Percentiles rank a stretch among this genome's conserved stretches.
These are phyloP conservation scores for Cataglyphis hispanica DNA, from an alignment of 1,140 invertebrate genomes.

Conservation along the genomic window DNA sequence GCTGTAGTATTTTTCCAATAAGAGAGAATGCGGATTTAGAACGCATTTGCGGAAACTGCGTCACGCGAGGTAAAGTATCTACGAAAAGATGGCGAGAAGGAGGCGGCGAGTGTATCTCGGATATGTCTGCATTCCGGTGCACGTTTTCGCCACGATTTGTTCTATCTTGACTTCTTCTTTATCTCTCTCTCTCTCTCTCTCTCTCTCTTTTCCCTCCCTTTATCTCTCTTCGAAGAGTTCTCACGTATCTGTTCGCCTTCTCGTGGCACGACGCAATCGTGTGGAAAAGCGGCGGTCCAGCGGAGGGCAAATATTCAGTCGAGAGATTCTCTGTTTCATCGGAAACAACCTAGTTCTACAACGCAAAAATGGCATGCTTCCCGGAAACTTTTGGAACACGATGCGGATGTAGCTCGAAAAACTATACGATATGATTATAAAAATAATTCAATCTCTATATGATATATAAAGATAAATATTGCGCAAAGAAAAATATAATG, in stretches of 20 bases:
- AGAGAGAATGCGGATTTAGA: conserved; percentile 34
- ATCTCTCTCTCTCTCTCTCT: neutral
- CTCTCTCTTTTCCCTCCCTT: neutral
- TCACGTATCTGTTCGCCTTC: conserved; percentile 46
- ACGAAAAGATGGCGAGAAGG: conserved; percentile 10
- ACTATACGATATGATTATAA: conserved; percentile 8
- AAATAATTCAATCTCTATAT: neutral
- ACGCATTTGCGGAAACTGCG: conserved; percentile 35
- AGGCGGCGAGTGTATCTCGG: conserved; percentile 45
- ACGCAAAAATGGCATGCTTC: conserved; percentile 26
- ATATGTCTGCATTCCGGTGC: conserved; percentile 58
- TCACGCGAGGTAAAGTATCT: conserved; percentile 58
- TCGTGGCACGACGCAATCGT: conserved; percentile 46
- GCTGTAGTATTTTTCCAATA: conserved; percentile 43
- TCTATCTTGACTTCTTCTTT: conserved; percentile 24
- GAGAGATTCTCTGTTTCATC: conserved; percentile 56
- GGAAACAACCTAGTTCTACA: conserved; percentile 56
- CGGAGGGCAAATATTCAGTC: conserved; percentile 57
- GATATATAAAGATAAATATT: conserved; percentile 5
- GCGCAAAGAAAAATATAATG: neutral
- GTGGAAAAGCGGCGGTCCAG: conserved; percentile 57
- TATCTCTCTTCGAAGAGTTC: conserved; percentile 31
- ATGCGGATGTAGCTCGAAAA: neutral
- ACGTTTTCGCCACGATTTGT: conserved; percentile 56
- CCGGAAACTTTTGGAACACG: neutral